These are phyloP conservation scores for Phania funesta DNA, from an alignment of 2,888 invertebrate genomes.

Conservation along the genomic window DNA sequence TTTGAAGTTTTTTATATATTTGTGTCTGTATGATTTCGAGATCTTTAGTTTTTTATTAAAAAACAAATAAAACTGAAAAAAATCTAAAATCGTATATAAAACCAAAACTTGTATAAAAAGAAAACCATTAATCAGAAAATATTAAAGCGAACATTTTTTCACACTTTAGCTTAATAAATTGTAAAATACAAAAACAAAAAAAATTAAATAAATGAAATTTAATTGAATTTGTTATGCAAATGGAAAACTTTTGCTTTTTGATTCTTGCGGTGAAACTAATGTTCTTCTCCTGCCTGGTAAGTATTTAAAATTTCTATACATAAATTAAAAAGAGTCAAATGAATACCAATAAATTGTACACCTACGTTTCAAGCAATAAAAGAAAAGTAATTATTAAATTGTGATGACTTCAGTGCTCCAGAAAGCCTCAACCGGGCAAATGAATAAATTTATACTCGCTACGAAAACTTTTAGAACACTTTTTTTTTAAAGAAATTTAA, in stretches of 20 bases:
- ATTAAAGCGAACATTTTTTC: constrained; percentile 80
- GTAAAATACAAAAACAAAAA: constrained; percentile 78
- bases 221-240: constrained; percentile 81
- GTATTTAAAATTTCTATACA: neutral
- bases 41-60: constrained; percentile 44
- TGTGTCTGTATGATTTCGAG: constrained; percentile 27
- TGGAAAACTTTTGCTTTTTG: constrained; percentile 68
- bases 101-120: constrained; percentile 68
- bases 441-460: too few relatives aligned
- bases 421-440: too few relatives aligned
- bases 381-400: too few relatives aligned
- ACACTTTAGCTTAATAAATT: constrained; percentile 81
- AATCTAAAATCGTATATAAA: constrained; percentile 70
- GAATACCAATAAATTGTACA: too few relatives aligned
- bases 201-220: constrained; percentile 80
- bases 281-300: too few relatives aligned
- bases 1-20: constrained; percentile 44
- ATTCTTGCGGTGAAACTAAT: neutral
- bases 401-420: too few relatives aligned
- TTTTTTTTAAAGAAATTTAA: too few relatives aligned
- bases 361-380: too few relatives aligned
- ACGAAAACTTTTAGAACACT: too few relatives aligned
- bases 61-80: constrained; percentile 57
- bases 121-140: constrained; percentile 70
- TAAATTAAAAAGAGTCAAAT: too few relatives aligned